phyloP scores from a whole-genome alignment of 1,140 invertebrate genomes.

The Drosophila elegans region DNA sequence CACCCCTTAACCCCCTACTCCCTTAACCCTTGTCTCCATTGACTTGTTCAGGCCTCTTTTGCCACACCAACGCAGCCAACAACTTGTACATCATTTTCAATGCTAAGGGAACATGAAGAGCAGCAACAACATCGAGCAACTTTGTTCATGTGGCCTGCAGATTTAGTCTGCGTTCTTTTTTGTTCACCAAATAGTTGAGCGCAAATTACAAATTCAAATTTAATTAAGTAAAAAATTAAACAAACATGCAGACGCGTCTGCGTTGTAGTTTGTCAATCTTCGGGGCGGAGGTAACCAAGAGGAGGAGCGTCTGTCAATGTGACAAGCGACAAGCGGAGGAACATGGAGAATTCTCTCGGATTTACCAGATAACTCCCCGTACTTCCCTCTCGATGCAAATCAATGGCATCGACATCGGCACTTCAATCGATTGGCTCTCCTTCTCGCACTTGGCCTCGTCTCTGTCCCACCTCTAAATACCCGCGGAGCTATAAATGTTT shows the following conservation, averaged over 20 bases:
- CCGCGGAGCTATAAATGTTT: conserved; percentile 71
- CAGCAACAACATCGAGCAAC: conserved; percentile 27
- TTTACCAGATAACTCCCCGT: background rate
- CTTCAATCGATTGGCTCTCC: conserved; percentile 67
- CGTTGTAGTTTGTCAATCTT: conserved; percentile 73
- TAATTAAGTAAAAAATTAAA: conserved; percentile 84
- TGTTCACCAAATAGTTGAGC: conserved; percentile 58
- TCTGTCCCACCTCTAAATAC: conserved; percentile 34
- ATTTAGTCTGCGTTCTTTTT: conserved; percentile 57
- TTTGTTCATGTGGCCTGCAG: conserved; percentile 74
- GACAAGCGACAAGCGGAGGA: conserved; percentile 77
- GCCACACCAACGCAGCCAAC: conserved; percentile 74
- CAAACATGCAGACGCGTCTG: conserved; percentile 79
- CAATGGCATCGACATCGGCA: conserved; percentile 71
- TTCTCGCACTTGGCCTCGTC: conserved; percentile 26
- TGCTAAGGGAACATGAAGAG: conserved; percentile 75
- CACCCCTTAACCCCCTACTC: conserved; percentile 1
- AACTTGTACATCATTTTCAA: conserved; percentile 83
- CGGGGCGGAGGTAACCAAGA: background rate
- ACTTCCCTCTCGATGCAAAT: conserved; percentile 56
- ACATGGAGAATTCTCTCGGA: conserved; percentile 60
- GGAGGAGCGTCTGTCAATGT: conserved; percentile 70
- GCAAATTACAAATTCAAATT: conserved; percentile 84
- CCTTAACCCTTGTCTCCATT: conserved; percentile 26
- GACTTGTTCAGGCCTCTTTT: conserved; percentile 53